Conservation (phyloP, 2,797 vertebrate genomes). For the Odontamblyopus rebecca region DNA sequence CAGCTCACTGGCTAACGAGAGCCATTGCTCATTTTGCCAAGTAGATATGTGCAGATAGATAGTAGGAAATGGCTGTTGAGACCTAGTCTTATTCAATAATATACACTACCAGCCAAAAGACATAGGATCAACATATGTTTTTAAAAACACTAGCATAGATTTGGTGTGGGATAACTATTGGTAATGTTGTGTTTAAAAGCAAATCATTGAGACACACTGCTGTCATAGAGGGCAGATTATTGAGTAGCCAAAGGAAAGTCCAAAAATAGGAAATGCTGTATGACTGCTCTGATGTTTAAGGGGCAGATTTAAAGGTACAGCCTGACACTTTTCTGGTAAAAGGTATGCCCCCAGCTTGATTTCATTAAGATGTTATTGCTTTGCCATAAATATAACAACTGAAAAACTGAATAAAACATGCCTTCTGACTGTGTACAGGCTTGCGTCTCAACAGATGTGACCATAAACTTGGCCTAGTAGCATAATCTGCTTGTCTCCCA, state of each 20-base stretch:
- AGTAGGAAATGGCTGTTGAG: constrained; percentile 27
- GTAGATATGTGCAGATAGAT: constrained; percentile 27
- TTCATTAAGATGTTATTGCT: too few relatives aligned
- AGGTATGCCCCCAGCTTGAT: too few relatives aligned
- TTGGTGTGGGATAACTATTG: constrained; percentile 41
- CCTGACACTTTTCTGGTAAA: constrained; percentile 21
- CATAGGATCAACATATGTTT: constrained; percentile 30
- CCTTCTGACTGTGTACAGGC: too few relatives aligned
- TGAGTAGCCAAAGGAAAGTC: constrained; percentile 38
- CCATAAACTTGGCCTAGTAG: too few relatives aligned
- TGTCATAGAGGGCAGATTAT: constrained; percentile 32
- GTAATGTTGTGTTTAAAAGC: constrained; percentile 47
- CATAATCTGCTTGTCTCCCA: too few relatives aligned
- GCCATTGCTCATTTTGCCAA: constrained; percentile 63
- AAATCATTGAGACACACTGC: constrained; percentile 26
- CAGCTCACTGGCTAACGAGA: constrained; percentile 58
- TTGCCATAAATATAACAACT: too few relatives aligned
- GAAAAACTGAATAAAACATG: too few relatives aligned
- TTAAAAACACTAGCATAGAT: constrained; percentile 49
- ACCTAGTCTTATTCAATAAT: constrained; percentile 58
- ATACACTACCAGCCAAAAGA: constrained; percentile 40
- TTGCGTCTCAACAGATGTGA: too few relatives aligned
- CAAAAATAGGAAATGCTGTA: constrained; percentile 27
- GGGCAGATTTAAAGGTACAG: constrained; percentile 24
- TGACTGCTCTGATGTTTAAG: constrained; percentile 30